A percentile compares a stretch with the other conserved stretches of the same genome.
Conservation (phyloP, 2,888 invertebrate species). For the Macrosoma leucophasiata region DNA sequence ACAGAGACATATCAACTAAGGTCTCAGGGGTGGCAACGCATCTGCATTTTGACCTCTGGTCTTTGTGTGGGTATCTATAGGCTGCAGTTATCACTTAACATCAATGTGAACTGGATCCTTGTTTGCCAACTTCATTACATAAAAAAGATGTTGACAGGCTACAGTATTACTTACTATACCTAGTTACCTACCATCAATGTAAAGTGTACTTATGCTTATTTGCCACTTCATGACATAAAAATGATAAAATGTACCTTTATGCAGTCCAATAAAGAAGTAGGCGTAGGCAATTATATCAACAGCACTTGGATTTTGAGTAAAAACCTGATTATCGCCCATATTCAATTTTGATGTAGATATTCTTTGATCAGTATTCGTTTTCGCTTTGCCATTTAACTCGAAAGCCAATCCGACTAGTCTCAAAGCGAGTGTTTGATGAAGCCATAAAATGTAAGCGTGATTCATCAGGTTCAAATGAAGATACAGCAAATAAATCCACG, state of each 20-base stretch:
- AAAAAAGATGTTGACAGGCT: too few species aligned
- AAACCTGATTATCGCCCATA: conserved; percentile 32
- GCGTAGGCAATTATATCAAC: conserved; percentile 84
- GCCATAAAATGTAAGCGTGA: conserved; percentile 82
- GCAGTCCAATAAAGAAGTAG: conserved; percentile 88
- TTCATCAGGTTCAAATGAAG: conserved; percentile 81
- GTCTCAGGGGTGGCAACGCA: too few species aligned
- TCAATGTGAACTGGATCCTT: too few species aligned
- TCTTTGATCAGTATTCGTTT: conserved; percentile 35
- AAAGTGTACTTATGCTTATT: too few species aligned
- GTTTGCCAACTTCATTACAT: too few species aligned
- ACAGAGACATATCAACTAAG: too few species aligned
- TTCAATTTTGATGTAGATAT: conserved; percentile 20
- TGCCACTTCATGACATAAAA: too few species aligned
- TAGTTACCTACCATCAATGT: too few species aligned
- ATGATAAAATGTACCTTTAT: conserved; percentile 79
- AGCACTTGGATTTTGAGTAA: conserved; percentile 56
- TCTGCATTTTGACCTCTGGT: too few species aligned
- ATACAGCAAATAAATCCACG: conserved; percentile 85
- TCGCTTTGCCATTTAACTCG: conserved; percentile 74
- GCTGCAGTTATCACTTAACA: too few species aligned
- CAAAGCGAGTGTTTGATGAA: conserved; percentile 88
- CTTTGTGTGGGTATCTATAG: too few species aligned
- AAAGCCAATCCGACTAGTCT: conserved; percentile 89
- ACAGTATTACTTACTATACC: too few species aligned